Evolutionary conservation across 2,888 invertebrate genomes (phyloP).

Genomic region (Eupithecia centaureata): DNA sequence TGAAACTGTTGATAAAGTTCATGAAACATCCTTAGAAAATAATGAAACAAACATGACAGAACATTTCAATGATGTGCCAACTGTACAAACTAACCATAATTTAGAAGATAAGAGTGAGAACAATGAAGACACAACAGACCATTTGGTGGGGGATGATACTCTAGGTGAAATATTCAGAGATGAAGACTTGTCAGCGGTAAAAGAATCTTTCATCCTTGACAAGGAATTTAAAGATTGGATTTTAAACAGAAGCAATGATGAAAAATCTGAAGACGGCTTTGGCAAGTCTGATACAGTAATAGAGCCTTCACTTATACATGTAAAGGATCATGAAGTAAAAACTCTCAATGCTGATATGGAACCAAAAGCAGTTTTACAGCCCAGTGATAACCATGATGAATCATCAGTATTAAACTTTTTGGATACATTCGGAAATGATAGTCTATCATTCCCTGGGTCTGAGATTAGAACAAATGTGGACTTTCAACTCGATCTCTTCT

Average conservation of each 20-base stretch:
- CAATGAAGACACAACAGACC: slow-evolving; percentile 30
- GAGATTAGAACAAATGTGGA: slow-evolving; percentile 75
- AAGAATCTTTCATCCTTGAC: slow-evolving; percentile 56
- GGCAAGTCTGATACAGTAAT: slow-evolving; percentile 63
- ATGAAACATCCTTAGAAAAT: slow-evolving; percentile 31
- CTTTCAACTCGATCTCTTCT: slow-evolving; percentile 75
- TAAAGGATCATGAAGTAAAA: slow-evolving; percentile 52
- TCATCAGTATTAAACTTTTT: slow-evolving; percentile 76
- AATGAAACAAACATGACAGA: slow-evolving; percentile 22
- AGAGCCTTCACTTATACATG: slow-evolving; percentile 65
- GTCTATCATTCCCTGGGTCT: slow-evolving; percentile 70
- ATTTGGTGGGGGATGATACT: slow-evolving; percentile 43
- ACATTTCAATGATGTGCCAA: slow-evolving; percentile 9
- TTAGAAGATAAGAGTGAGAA: slow-evolving; percentile 23
- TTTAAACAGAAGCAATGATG: slow-evolving; percentile 55
- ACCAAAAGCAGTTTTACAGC: slow-evolving; percentile 36
- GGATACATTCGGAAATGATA: slow-evolving; percentile 71
- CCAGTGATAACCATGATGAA: slow-evolving; percentile 53
- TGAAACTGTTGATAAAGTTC: slow-evolving; percentile 51
- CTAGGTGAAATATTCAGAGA: slow-evolving; percentile 63
- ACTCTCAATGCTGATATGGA: slow-evolving; percentile 42
- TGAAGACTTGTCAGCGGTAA: slow-evolving; percentile 58
- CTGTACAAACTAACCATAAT: slow-evolving; percentile 18
- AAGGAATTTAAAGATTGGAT: slow-evolving; percentile 65
- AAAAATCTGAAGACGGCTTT: slow-evolving; percentile 63